Conservation (phyloP, 2,797 vertebrate species). For the Periparus ater region DNA sequence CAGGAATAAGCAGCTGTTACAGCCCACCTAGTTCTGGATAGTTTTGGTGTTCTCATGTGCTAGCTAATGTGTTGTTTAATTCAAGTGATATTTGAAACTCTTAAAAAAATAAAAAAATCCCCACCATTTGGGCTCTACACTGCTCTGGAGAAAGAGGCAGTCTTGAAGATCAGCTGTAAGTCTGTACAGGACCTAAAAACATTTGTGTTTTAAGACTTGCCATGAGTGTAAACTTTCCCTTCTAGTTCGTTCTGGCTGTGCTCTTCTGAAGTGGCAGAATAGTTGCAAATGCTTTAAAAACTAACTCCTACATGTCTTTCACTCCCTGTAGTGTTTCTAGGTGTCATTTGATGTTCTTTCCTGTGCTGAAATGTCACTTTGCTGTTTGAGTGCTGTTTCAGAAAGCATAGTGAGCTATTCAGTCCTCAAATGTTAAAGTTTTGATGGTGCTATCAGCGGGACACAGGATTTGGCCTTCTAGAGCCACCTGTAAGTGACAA, state of each 20-base stretch:
- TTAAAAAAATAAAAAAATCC: fast-evolving
- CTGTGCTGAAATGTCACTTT: not conserved
- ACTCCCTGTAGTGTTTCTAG: not conserved
- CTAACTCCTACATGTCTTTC: not conserved
- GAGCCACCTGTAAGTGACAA: not conserved
- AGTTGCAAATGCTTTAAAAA: not conserved
- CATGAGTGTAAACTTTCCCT: not conserved
- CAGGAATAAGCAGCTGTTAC: not conserved
- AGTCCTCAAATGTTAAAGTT: not conserved
- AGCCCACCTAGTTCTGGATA: not conserved
- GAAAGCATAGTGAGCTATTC: not conserved
- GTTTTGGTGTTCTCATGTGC: not conserved
- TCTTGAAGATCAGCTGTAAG: not conserved
- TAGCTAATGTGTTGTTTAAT: not conserved
- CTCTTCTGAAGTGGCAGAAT: not conserved
- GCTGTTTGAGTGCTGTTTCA: not conserved
- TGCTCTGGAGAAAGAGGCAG: not conserved
- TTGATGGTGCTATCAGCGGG: not conserved
- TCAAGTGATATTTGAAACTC: not conserved
- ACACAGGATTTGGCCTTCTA: not conserved
- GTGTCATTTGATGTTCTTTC: not conserved
- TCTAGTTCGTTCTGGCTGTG: not conserved
- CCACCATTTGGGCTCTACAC: not conserved
- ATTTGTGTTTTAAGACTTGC: not conserved
- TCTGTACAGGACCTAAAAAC: not conserved